Conservation (phyloP, 2,888 invertebrate genomes). For the Cabera pusaria region DNA sequence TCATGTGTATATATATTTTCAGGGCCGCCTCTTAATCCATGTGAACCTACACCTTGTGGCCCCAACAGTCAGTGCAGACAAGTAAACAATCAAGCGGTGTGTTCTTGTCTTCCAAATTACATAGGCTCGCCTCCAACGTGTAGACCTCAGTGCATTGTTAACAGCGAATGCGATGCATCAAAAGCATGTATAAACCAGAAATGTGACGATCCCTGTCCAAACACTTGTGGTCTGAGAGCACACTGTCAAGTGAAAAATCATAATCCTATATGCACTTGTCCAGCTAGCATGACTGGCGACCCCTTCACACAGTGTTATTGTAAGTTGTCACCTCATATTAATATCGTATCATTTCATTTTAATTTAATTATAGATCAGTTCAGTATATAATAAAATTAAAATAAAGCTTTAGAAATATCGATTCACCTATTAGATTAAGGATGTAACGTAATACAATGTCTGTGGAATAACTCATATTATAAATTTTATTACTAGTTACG, state of each 20-base stretch:
- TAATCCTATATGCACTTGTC: slow-evolving; percentile 94
- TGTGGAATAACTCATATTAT: no score
- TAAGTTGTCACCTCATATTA: slow-evolving; percentile 69
- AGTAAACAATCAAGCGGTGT: slow-evolving; percentile 91
- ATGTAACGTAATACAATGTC: no score
- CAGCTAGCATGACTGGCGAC: slow-evolving; percentile 93
- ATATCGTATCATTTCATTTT: no score
- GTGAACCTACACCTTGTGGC: slow-evolving; percentile 93
- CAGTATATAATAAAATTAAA: no score
- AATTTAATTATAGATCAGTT: no score
- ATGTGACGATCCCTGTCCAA: slow-evolving; percentile 94
- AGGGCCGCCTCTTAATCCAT: slow-evolving; percentile 86
- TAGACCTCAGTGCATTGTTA: slow-evolving; percentile 93
- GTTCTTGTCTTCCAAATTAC: slow-evolving; percentile 91
- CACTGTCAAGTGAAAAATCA: slow-evolving; percentile 93
- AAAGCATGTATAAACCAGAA: slow-evolving; percentile 93
- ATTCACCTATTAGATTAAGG: no score
- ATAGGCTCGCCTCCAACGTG: slow-evolving; percentile 91
- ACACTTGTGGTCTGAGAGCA: slow-evolving; percentile 93
- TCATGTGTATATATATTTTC: slow-evolving; percentile 52
- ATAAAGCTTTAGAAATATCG: no score
- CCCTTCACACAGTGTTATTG: slow-evolving; percentile 91
- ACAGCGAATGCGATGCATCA: slow-evolving; percentile 91
- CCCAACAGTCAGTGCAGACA: slow-evolving; percentile 93
- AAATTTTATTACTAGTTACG: no score